Conservation (phyloP, 2,113 vertebrate species). For the Illadopsis cleaveri region DNA sequence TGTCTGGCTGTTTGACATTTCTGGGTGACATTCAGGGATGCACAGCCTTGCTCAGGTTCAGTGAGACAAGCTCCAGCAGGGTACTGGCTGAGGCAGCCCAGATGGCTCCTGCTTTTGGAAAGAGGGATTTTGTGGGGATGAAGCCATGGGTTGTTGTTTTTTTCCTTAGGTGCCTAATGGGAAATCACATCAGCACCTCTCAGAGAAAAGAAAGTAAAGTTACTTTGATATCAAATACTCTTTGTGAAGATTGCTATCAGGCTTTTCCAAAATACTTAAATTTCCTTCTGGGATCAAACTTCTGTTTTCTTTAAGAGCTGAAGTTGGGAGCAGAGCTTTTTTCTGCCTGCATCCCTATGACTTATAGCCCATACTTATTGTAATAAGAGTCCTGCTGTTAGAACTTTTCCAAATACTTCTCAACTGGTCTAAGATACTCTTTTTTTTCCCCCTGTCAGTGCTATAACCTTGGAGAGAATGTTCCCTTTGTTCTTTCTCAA, state of each 20-base stretch:
- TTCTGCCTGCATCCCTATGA: conserved; percentile 2
- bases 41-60: accelerated
- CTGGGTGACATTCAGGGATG: background rate
- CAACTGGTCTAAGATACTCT: background rate
- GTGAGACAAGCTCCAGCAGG: background rate
- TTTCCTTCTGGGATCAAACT: conserved; percentile 2
- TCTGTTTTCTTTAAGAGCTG: conserved; percentile 22
- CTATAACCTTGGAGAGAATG: conserved; percentile 51
- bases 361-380: conserved; percentile 33
- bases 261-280: conserved; percentile 6
- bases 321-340: background rate
- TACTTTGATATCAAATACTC: background rate
- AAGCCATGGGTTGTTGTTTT: background rate
- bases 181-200: conserved; percentile 34
- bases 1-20: accelerated
- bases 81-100: background rate
- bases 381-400: conserved; percentile 52
- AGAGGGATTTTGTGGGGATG: background rate
- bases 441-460: background rate
- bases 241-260: conserved; percentile 1
- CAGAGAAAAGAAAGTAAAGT: background rate
- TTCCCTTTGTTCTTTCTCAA: conserved; percentile 63
- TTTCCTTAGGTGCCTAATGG: background rate
- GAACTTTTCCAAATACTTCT: conserved; percentile 36
- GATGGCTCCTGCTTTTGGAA: background rate